Percentiles rank a stretch among this genome's conserved stretches.
These are phyloP conservation scores for Gnathonemus echidnorhynchus DNA, from an alignment of 2,113 vertebrate genomes.

Conservation along the genomic window DNA sequence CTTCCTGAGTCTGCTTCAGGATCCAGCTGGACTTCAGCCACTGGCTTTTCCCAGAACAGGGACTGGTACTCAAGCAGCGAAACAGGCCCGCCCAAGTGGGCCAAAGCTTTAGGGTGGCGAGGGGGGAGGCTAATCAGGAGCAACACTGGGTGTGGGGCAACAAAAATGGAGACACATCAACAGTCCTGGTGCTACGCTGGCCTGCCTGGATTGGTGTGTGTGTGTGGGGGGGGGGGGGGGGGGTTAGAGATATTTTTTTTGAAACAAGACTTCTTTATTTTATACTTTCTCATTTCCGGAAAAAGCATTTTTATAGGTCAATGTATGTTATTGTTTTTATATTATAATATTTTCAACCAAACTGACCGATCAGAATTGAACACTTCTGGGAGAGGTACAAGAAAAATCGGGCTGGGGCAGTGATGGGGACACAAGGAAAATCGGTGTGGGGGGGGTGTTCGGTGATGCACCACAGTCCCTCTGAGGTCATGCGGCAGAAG, in stretches of 20 bases:
- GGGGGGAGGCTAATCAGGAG: slow-evolving; percentile 27
- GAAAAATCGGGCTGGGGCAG: background rate
- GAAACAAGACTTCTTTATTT: background rate
- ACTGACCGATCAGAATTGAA: background rate
- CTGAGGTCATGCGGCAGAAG: background rate
- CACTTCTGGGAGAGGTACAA: background rate
- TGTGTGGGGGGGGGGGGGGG: background rate
- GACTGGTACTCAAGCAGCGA: slow-evolving; percentile 11
- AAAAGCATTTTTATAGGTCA: background rate
- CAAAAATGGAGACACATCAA: slow-evolving; percentile 18
- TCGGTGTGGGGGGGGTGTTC: background rate
- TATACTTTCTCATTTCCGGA: background rate
- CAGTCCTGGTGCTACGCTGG: slow-evolving; percentile 26
- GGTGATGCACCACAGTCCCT: background rate
- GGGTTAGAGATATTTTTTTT: background rate
- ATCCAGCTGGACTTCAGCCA: background rate
- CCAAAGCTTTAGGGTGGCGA: slow-evolving; percentile 32
- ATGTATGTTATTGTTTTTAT: background rate
- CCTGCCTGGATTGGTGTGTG: background rate
- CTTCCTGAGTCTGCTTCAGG: background rate
- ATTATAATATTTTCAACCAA: background rate
- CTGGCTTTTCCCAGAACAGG: slow-evolving; percentile 12
- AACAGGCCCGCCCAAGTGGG: slow-evolving; percentile 8
- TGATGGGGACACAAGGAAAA: too few relatives aligned
- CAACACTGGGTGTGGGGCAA: slow-evolving; percentile 13